Percentiles rank a stretch among this genome's conserved stretches.
Evolutionary conservation across 2,888 invertebrate genomes (phyloP).

Genomic region (Leptinotarsa rubiginosa): DNA sequence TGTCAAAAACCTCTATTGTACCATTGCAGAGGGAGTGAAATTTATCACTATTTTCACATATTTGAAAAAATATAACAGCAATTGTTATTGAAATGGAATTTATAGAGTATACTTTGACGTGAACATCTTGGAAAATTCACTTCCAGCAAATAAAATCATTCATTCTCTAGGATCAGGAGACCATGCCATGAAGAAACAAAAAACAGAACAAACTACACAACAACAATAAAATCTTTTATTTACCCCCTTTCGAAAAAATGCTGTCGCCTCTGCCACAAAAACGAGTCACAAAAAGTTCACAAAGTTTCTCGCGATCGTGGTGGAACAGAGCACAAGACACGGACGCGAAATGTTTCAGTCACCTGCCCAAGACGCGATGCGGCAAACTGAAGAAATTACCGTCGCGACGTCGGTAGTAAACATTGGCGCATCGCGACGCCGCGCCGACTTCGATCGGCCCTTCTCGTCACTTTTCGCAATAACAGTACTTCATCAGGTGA

Average conservation of each 20-base stretch:
- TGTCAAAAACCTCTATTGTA: no score
- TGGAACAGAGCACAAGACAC: background rate
- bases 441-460: slow-evolving; percentile 37
- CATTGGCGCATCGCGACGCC: slow-evolving; percentile 63
- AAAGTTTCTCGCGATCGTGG: slow-evolving; percentile 17
- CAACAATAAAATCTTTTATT: background rate
- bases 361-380: slow-evolving; percentile 53
- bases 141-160: no score
- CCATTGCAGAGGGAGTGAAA: no score
- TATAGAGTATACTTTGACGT: no score
- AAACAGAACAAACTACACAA: background rate
- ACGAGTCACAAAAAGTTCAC: slow-evolving; percentile 26
- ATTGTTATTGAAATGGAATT: no score
- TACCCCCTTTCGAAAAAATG: slow-evolving; percentile 25
- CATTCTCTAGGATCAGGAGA: no score
- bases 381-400: slow-evolving; percentile 62
- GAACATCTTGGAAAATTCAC: no score
- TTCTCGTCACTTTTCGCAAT: slow-evolving; percentile 27
- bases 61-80: no score
- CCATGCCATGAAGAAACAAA: background rate
- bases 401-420: slow-evolving; percentile 64
- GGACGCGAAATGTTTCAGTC: slow-evolving; percentile 7
- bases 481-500: slow-evolving; percentile 58
- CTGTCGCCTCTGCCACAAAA: slow-evolving; percentile 18
- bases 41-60: no score